A percentile compares a stretch with the other conserved stretches of the same genome.
phyloP scores from a whole-genome alignment of 37 sponge, comb jelly and placozoan species.

The Bolinopsis microptera region DNA sequence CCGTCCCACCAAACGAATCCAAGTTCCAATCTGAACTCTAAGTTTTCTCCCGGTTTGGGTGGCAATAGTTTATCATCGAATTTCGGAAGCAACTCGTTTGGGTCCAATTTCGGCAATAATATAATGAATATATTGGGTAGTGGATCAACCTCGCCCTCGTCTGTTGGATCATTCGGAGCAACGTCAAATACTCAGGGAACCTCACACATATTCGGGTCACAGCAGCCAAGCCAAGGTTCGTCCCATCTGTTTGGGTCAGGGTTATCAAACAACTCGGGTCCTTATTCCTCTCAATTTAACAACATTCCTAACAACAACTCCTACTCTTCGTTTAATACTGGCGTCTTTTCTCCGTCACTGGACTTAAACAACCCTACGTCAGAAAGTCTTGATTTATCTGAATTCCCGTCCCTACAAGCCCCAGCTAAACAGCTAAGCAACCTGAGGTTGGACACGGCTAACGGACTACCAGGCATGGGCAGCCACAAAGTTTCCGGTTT shows the following conservation, averaged over 20 bases:
- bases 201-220: neutral
- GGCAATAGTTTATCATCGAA: neutral
- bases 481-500: neutral
- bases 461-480: neutral
- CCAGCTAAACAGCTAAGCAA: constrained; percentile 43
- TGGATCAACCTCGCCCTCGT: constrained; percentile 15
- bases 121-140: constrained; percentile 10
- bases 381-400: constrained; percentile 54
- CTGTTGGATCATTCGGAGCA: neutral
- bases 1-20: constrained; percentile 19
- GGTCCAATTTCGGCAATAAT: neutral
- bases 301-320: neutral
- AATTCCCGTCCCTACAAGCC: constrained; percentile 44
- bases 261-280: constrained; percentile 17
- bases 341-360: constrained; percentile 13
- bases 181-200: neutral
- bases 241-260: constrained; percentile 41
- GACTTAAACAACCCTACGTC: constrained; percentile 12
- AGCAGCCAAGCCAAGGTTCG: neutral
- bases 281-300: constrained; percentile 26
- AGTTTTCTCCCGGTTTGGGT: constrained; percentile 39
- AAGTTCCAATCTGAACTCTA: constrained; percentile 35
- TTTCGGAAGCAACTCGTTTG: neutral
- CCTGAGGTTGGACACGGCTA: constrained; percentile 3
- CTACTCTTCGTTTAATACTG: constrained; percentile 38